These are phyloP conservation scores for Nasonia giraulti DNA, from an alignment of 1,140 invertebrate genomes.

Conservation along the genomic window DNA sequence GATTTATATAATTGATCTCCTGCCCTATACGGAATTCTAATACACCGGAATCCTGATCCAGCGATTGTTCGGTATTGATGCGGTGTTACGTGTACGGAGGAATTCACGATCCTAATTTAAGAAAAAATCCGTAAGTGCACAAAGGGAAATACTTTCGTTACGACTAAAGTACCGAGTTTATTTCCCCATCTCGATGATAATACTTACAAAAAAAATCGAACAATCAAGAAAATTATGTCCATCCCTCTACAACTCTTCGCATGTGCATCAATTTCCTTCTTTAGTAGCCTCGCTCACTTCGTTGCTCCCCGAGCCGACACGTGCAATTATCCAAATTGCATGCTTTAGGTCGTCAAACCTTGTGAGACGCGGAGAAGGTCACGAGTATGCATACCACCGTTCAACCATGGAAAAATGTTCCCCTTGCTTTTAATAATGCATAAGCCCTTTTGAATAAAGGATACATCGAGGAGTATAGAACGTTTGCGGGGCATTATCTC, in stretches of 20 bases:
- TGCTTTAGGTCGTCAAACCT: not conserved
- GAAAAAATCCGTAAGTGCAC: not conserved
- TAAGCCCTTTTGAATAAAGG: not conserved
- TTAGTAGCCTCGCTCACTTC: not conserved
- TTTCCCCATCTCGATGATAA: too few relatives aligned
- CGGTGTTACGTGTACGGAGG: not conserved
- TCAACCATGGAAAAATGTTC: not conserved
- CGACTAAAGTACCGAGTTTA: not conserved
- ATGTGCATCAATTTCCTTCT: too few relatives aligned
- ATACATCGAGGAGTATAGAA: not conserved
- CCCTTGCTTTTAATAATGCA: not conserved
- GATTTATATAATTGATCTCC: not conserved
- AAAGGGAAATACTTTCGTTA: not conserved
- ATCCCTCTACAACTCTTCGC: too few relatives aligned
- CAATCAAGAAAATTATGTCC: not conserved
- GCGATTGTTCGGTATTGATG: not conserved
- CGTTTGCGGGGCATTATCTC: not conserved
- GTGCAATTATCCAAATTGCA: not conserved
- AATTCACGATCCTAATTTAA: not conserved
- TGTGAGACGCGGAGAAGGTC: not conserved
- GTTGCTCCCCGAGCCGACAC: not conserved
- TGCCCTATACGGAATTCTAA: not conserved
- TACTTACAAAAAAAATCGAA: not conserved
- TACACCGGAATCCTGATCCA: not conserved
- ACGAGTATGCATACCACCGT: not conserved